Evolutionary conservation across 2,113 vertebrate genomes (phyloP), one percentile per base, ranked within the genome.

Genomic region (Crotalus horridus): DNA sequence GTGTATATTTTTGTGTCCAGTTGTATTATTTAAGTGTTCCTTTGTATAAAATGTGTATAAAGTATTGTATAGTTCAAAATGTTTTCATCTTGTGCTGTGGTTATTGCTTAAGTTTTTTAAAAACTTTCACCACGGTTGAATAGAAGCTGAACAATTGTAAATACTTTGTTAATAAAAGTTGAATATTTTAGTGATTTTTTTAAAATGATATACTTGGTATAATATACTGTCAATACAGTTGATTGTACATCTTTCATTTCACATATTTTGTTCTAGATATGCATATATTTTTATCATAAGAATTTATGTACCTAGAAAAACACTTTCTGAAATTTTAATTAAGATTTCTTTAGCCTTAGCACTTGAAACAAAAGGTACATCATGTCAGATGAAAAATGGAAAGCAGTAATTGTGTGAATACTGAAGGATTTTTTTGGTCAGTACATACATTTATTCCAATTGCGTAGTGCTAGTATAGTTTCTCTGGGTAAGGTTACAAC

Each of bases 1-100:
- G 97, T 98, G 97, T 98, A 98, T 98, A 98, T 98, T 98, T 98
- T 98, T 98, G 98, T 98, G 97, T 98, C 97, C 95, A 90, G 98
- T 97, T 98, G 97, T 97, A 98, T 98, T 98, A 98, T 98, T 98
- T 98, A 97, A 98, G 97, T 98, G 97, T 98, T 98, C 96, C 97
- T 98, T 98, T 98, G 98, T 98, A 98, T 97, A 98, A 97, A 97
- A 96, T 97, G 97, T 98, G 97, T 97, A 98, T 97, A 98, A 98
- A 98, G 96, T 98, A 97, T 94, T 97, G 98, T 98, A 98, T 98
- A 98, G 97, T 98, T 98, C 97, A 97, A 97, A 97, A 97, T 95
- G 97, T 97, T 98, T 98, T 97, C 97, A 97, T 97, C 97, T 97
- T 97, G 94, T 97, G 93, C 96, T 97, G 97, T 98, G 97, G 97